A percentile compares a stretch with the other conserved stretches of the same genome.
Evolutionary conservation across 1,140 invertebrate genomes (phyloP).

Genomic region (Periplaneta americana): DNA sequence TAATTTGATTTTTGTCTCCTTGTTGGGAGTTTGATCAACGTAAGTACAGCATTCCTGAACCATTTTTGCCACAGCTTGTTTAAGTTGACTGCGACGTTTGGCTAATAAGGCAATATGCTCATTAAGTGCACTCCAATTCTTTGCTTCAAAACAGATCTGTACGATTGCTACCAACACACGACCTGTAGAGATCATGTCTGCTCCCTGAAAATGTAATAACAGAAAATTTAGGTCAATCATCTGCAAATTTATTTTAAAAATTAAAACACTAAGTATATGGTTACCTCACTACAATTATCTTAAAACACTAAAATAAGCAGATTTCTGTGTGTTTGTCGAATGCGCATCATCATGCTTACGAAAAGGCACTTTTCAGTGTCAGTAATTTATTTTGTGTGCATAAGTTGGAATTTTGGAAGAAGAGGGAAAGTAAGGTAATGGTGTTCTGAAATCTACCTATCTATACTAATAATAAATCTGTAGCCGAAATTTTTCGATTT

Average conservation of each 20-base stretch:
- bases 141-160: constrained; percentile 88
- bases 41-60: constrained; percentile 95
- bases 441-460: no score
- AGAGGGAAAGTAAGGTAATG: no score
- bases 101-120: constrained; percentile 90
- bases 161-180: constrained; percentile 91
- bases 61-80: constrained; percentile 98
- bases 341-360: no score
- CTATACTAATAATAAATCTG: no score
- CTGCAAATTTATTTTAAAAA: not conserved
- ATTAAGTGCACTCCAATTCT: constrained; percentile 89
- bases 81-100: constrained; percentile 93
- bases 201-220: constrained; percentile 51
- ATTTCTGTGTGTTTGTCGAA: no score
- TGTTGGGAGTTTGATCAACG: constrained; percentile 88
- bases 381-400: no score
- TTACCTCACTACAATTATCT: not conserved
- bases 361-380: no score
- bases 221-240: not conserved
- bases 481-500: no score
- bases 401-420: no score
- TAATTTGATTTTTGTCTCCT: constrained; percentile 86
- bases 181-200: constrained; percentile 93
- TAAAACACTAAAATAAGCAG: not conserved
- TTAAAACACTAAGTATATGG: not conserved